Evolutionary conservation across 2,888 invertebrate species (phyloP).

Genomic region (Drosophila rubida): DNA sequence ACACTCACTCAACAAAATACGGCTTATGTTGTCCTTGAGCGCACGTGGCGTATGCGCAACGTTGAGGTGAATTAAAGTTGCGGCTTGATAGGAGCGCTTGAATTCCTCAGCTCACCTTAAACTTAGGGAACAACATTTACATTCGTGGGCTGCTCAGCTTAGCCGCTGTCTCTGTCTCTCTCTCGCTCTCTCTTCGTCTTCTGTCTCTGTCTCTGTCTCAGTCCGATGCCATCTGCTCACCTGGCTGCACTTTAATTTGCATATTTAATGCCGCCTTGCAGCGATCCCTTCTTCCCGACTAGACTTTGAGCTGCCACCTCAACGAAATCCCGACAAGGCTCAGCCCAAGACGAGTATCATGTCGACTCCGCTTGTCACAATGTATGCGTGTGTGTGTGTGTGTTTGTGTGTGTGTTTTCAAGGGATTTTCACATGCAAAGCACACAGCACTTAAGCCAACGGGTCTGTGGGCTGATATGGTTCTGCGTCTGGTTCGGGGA

Average conservation of each 20-base stretch:
- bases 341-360: slow-evolving; percentile 6
- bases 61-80: slow-evolving; percentile 41
- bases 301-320: slow-evolving; percentile 14
- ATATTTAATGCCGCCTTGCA: slow-evolving; percentile 44
- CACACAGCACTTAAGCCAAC: slow-evolving; percentile 62
- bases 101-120: slow-evolving; percentile 23
- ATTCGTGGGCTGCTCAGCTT: slow-evolving; percentile 13
- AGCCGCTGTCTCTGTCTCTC: background rate
- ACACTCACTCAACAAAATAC: slow-evolving; percentile 9
- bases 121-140: slow-evolving; percentile 27
- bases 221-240: slow-evolving; percentile 25
- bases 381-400: slow-evolving; percentile 16
- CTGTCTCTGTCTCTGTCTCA: background rate
- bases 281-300: slow-evolving; percentile 8
- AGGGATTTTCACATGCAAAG: slow-evolving; percentile 58
- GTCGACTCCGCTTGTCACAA: slow-evolving; percentile 6
- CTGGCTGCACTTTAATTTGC: slow-evolving; percentile 40
- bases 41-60: slow-evolving; percentile 57
- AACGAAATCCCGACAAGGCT: slow-evolving; percentile 27
- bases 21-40: slow-evolving; percentile 48
- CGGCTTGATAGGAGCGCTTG: slow-evolving; percentile 24
- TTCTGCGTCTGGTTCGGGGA: background rate
- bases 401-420: slow-evolving; percentile 27
- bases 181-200: background rate
- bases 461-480: slow-evolving; percentile 1